phyloP scores from a whole-genome alignment of 2,113 vertebrate genomes.

The Bufo bufo region DNA sequence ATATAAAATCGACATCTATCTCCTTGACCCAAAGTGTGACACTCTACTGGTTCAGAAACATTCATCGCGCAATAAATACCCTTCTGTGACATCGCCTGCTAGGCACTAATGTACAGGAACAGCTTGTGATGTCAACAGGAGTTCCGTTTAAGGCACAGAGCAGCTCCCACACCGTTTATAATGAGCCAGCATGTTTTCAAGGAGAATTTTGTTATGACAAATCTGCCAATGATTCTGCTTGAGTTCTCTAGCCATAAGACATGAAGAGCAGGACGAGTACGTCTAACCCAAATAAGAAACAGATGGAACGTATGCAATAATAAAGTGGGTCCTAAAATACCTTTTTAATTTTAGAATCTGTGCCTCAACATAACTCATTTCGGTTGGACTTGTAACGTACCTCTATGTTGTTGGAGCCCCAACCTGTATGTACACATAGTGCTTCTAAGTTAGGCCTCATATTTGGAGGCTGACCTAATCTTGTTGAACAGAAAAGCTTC shows the following conservation, averaged over 20 bases:
- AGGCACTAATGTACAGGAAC: slow-evolving; percentile 5
- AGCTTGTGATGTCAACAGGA: not conserved
- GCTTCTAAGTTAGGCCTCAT: slow-evolving; percentile 39
- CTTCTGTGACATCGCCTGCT: not conserved
- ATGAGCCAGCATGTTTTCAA: slow-evolving; percentile 5
- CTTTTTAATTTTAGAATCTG: slow-evolving; percentile 21
- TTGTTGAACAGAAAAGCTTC: slow-evolving; percentile 53
- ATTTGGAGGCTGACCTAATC: slow-evolving; percentile 44
- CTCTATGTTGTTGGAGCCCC: not conserved
- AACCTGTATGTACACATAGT: slow-evolving; percentile 52
- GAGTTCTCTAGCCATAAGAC: not conserved
- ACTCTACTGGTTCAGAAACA: not conserved
- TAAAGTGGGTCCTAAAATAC: slow-evolving; percentile 26
- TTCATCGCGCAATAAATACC: not conserved
- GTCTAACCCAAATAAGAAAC: slow-evolving; percentile 73
- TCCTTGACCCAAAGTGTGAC: not conserved
- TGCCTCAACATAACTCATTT: slow-evolving; percentile 18
- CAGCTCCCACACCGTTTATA: slow-evolving; percentile 1
- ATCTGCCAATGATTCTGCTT: not conserved
- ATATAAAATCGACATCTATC: not conserved
- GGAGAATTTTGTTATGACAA: slow-evolving; percentile 16
- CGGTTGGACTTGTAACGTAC: not conserved
- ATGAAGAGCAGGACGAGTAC: not conserved
- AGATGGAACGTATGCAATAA: slow-evolving; percentile 69
- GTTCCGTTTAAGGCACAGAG: not conserved